These are phyloP conservation scores for Lineus longissimus DNA, from an alignment of 1,140 invertebrate species.

Conservation along the genomic window DNA sequence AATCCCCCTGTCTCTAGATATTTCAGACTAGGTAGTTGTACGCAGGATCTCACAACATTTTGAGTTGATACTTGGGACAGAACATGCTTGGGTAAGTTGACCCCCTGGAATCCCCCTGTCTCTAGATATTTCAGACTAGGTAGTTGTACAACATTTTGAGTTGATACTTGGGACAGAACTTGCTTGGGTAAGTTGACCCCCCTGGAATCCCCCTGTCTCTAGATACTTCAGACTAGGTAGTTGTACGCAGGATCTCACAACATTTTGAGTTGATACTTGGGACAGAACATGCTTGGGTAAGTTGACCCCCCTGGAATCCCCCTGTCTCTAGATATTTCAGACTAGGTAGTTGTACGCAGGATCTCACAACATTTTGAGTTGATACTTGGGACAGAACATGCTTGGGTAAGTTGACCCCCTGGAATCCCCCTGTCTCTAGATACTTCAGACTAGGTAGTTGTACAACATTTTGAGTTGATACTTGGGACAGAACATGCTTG, in stretches of 20 bases:
- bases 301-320: background rate
- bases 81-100: conserved; percentile 38
- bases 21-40: too few relatives aligned
- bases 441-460: too few relatives aligned
- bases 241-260: conserved; percentile 27
- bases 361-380: conserved; percentile 36
- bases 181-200: conserved; percentile 31
- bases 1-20: background rate
- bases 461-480: conserved; percentile 37
- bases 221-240: too few relatives aligned
- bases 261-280: conserved; percentile 48
- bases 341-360: too few relatives aligned
- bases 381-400: conserved; percentile 47
- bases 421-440: background rate
- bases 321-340: too few relatives aligned
- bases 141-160: conserved; percentile 29
- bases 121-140: too few relatives aligned
- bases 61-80: conserved; percentile 47
- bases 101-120: background rate
- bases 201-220: background rate
- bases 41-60: conserved; percentile 31
- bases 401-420: conserved; percentile 30
- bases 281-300: conserved; percentile 42
- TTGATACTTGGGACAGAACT: conserved; percentile 48
- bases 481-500: conserved; percentile 44